These are phyloP conservation scores for Drosophila ochracea DNA, from an alignment of 2,888 invertebrate genomes.

Conservation along the genomic window DNA sequence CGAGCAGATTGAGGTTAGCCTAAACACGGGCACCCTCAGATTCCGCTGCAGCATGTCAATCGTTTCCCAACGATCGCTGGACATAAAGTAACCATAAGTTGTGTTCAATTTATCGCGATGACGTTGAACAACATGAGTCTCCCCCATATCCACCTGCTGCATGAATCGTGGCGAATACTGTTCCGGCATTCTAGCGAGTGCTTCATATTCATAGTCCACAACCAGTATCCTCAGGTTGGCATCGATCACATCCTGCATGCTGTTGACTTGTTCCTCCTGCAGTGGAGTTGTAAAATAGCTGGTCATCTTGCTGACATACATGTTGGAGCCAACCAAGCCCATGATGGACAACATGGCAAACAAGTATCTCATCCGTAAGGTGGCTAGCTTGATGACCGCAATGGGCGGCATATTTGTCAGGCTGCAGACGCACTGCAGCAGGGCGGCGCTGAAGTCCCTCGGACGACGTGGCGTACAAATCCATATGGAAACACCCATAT, in stretches of 20 bases:
- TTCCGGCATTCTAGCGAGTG: constrained; percentile 24
- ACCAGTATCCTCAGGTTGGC: constrained; percentile 66
- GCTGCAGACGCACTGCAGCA: constrained; percentile 73
- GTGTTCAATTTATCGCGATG: constrained; percentile 71
- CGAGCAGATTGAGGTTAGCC: constrained; percentile 72
- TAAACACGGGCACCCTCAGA: constrained; percentile 70
- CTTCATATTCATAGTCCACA: constrained; percentile 58
- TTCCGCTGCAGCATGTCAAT: constrained; percentile 72
- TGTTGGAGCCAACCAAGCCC: constrained; percentile 73
- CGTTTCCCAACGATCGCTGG: constrained; percentile 79
- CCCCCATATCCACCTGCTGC: constrained; percentile 53
- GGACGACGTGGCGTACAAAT: constrained; percentile 66
- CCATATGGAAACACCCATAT: constrained; percentile 69
- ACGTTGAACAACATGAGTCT: constrained; percentile 41
- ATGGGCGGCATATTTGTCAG: constrained; percentile 62
- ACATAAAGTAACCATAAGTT: constrained; percentile 69
- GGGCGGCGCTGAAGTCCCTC: constrained; percentile 61
- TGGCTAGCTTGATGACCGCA: constrained; percentile 46
- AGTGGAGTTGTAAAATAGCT: constrained; percentile 74
- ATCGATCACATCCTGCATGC: constrained; percentile 69
- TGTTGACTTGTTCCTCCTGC: constrained; percentile 61
- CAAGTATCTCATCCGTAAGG: constrained; percentile 67
- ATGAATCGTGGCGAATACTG: constrained; percentile 55
- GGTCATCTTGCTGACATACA: constrained; percentile 76
- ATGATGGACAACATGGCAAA: constrained; percentile 63